Evolutionary conservation across 1,140 invertebrate species (phyloP), one percentile per base, ranked within the genome.

Genomic region (Megathymus violae): DNA sequence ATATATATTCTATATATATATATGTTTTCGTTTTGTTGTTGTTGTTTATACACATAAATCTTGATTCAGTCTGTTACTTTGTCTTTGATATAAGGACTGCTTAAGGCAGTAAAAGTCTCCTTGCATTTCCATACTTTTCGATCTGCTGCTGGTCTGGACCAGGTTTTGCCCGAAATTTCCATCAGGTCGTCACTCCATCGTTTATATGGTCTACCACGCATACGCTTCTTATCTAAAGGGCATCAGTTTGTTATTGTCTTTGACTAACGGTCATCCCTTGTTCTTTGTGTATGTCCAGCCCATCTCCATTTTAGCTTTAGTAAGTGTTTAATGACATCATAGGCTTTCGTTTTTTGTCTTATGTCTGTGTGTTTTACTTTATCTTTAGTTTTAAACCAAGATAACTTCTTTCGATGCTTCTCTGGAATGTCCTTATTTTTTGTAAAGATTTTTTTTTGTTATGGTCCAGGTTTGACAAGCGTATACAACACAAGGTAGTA

Each of bases 381-480:
- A 1, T 43, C 40, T 13, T 43, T 13, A 43, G 40, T 13, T 43
- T 43, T 43, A 43, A 13, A 6, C 40, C 40, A 6, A 43, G 1
- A 13, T 43, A 43, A 13, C 40, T 15, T 0, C 40, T 10, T 13
- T 43, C 11, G 4, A 13, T 43, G 0, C 40, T 11, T 13, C 40
- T 13, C 13, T 43, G 40, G 1, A 7, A 43, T 11, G 40, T 43
- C 13, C 11, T 10, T 43, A 43, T 1, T 43, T 4, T 43, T 13
- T 43, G 40, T 6, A 13, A n/a, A 11, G 1, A 6, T 13, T 43
- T 43, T n/a, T n/a, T 16, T 43, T 43, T 15, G 40, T 11, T 13
- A 43, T 5, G 6, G 40, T 43, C 11, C 40, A 43, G 9, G 40
- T 43, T 6, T 43, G 40, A 16, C 40, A 43, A 15, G 40, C 40